A percentile compares a stretch with the other conserved stretches of the same genome.
These are phyloP conservation scores for Sarcophaga rosellei DNA, from an alignment of 2,888 invertebrate genomes.

Conservation along the genomic window DNA sequence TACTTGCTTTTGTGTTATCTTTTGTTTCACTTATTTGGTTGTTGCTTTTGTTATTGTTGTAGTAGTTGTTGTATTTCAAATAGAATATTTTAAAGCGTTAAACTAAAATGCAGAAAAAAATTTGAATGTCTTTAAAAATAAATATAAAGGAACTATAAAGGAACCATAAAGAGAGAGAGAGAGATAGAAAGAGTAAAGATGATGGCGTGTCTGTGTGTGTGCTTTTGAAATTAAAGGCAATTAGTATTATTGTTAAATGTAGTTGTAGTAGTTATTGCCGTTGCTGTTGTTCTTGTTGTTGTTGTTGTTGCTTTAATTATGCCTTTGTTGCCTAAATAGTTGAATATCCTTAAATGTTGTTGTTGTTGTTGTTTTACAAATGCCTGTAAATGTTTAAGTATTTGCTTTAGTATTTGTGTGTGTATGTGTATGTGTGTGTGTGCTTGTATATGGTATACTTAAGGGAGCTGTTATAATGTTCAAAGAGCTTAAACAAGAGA, in stretches of 20 bases:
- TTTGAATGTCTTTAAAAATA: no score
- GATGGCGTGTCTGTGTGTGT: not conserved
- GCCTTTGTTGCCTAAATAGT: not conserved
- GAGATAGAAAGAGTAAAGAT: not conserved
- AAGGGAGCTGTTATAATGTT: not conserved
- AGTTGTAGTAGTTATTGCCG: not conserved
- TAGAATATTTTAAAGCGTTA: no score
- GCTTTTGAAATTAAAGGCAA: not conserved
- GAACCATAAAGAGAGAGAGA: not conserved
- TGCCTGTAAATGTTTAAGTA: not conserved
- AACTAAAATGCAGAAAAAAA: no score
- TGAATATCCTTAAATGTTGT: slow-evolving; percentile 7
- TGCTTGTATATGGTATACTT: not conserved
- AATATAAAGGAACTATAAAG: no score
- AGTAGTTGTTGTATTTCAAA: no score
- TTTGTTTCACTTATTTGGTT: no score
- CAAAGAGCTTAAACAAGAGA: not conserved
- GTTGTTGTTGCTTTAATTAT: slow-evolving; percentile 1
- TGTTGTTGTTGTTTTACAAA: slow-evolving; percentile 6
- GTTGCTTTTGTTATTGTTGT: no score
- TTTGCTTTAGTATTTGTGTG: not conserved
- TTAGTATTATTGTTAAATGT: not conserved
- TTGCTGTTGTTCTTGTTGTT: not conserved
- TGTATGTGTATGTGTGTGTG: not conserved
- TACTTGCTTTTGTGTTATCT: no score